Base-by-base conservation (phyloP, 1,140 invertebrate genomes). In the Drosophila truncata region DNA sequence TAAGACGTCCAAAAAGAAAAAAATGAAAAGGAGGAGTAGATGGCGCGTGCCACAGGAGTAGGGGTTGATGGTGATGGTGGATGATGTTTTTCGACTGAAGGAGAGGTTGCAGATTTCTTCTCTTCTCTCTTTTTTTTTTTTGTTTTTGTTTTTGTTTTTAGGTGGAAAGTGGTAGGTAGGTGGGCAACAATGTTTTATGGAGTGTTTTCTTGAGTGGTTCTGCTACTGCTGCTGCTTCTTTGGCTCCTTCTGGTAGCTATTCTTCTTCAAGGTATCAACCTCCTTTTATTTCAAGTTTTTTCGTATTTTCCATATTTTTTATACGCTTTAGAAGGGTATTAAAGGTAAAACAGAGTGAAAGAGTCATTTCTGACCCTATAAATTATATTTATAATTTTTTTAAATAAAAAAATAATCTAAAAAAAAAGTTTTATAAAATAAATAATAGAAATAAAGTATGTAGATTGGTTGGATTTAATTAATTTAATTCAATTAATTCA, bases 121-220 rank as follows among this genome's bases (percentile, higher is more conserved):
- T 11, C 9, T 27, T 2, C 10, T 31, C 31, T 31, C 31, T 8
- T 10, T 13, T 33, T 33, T 7, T 13, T 20, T 13, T 23, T 20
- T 13, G 37, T 47, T 25, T 25, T 16, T 25, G 25, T 13, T 47
- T 47, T 35, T 10, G 9, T 29, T 33, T 66, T 44, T 65, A 25
- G 13, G n/a, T 23, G 25, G 23, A 20, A 16, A 33, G 16, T 16
- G 29, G 20, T 16, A 20, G 29, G 29, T 10, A 35, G 23, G 61
- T 25, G n/a, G 50, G 35, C 42, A 25, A 84, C 77, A 83, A 83
- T 87, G 76, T 87, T 87, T 84, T 87, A 87, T 87, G 80, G 80
- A 87, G 84, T 90, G 81, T 88, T 90, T 72, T 79, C 74, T 74
- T 88, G 84, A 87, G 85, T 88, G 85, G 81, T 57, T 83, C 75